Evolutionary conservation across 2,797 vertebrate species (phyloP), one percentile per base, ranked within the genome.

Genomic region (Crypturellus tataupa): DNA sequence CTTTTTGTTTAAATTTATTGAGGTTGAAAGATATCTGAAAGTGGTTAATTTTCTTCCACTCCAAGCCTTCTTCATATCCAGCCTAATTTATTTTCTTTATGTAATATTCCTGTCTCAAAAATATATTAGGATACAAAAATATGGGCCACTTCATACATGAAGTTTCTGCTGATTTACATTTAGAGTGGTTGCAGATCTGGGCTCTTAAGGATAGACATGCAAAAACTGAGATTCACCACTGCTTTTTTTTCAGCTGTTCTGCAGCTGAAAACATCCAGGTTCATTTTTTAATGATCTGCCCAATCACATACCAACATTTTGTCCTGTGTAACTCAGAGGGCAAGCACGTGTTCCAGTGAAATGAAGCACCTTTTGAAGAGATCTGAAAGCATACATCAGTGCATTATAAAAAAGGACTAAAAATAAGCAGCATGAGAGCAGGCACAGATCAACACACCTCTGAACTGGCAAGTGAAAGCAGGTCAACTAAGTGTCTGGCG

Each of bases 1-100:
- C 91, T 70, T 95, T 85, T 59, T 94, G 87, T 93, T 96, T 96
- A 77, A 82, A 68, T 94, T 92, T 86, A 86, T 71, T 85, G 70
- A 76, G 55, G 53, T 75, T 90, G 49, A 94, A 82, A 94, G 85
- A 84, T 81, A 90, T 85, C 21, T 17, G 49, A 69, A 84, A 55
- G 47, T 76, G 55, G 90, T 89, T 62, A 80, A 90, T 90, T 94
- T 92, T 89, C 25, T 79, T 94, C 40, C 37, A 64, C 51, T 80
- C 8, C 62, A 72, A 83, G 58, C 23, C 55, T 46, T 79, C 55
- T 75, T 90, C 11, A 63, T 47, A 82, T 47, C n/a, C 81, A 89
- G 42, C 77, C 60, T 51, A 49, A 80, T 35, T 80, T 72, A 14
- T 73, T 94, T 95, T 76, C 44, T 93, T 86, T 63, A 60, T 12